A percentile compares a stretch with the other conserved stretches of the same genome.
Conservation (phyloP, 2,888 invertebrate genomes). For the Cheilosia scutellata region DNA sequence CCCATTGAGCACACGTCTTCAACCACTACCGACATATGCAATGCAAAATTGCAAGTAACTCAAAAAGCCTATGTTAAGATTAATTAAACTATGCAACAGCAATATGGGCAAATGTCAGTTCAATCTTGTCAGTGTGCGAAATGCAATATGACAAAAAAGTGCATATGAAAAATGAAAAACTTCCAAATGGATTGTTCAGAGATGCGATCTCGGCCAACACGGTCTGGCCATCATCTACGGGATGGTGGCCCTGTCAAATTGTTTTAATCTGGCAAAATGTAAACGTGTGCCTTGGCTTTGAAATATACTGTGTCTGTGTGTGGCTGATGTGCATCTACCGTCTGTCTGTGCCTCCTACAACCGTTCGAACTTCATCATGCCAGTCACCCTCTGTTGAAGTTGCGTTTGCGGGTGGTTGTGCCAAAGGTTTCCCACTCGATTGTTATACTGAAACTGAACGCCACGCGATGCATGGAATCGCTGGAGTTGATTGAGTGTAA, state of each 20-base stretch:
- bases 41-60: conserved; percentile 51
- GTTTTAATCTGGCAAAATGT: conserved; percentile 59
- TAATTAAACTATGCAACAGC: conserved; percentile 63
- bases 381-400: conserved; percentile 44
- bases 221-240: not conserved
- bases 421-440: conserved; percentile 7
- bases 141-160: conserved; percentile 64
- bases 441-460: not conserved
- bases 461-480: conserved; percentile 9
- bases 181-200: conserved; percentile 63
- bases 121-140: conserved; percentile 61
- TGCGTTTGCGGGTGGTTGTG: conserved; percentile 53
- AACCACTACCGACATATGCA: conserved; percentile 31
- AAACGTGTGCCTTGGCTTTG: conserved; percentile 62
- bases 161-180: not conserved
- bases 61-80: conserved; percentile 54
- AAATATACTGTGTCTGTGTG: conserved; percentile 60
- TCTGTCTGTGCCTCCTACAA: conserved; percentile 13
- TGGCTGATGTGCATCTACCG: conserved; percentile 10
- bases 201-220: conserved; percentile 26
- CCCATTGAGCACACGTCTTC: conserved; percentile 19
- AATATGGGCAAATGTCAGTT: conserved; percentile 59
- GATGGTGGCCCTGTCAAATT: conserved; percentile 60
- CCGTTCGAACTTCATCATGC: conserved; percentile 43
- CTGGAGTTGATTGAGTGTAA: conserved; percentile 69